Percentiles rank a stretch among this genome's conserved stretches.
These are phyloP conservation scores for Lamellibrachia columna DNA, from an alignment of 2,888 invertebrate genomes.

Conservation along the genomic window DNA sequence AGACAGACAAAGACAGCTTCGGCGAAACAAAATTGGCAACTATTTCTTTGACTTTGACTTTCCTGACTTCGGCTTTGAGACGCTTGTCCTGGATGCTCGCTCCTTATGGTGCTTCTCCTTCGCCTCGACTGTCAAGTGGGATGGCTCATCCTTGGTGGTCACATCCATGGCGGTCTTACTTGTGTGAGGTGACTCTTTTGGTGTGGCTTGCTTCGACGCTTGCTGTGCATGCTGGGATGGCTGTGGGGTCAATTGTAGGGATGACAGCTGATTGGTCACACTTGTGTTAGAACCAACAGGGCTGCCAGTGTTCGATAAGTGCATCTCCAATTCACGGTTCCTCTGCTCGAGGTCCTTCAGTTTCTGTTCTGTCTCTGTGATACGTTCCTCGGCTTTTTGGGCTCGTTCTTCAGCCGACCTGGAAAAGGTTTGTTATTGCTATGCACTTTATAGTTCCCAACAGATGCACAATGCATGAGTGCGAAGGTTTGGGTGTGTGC, in stretches of 20 bases:
- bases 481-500: too few species aligned
- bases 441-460: neutral
- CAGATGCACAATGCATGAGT: too few species aligned
- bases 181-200: neutral
- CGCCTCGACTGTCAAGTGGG: neutral
- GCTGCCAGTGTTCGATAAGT: conserved; percentile 27
- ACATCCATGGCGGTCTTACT: neutral
- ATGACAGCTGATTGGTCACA: neutral
- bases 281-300: neutral
- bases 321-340: conserved; percentile 46
- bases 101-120: neutral
- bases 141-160: neutral
- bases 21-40: neutral
- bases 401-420: conserved; percentile 59
- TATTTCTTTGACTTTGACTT: conserved; percentile 5
- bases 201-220: neutral
- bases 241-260: too few species aligned
- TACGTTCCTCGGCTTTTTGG: conserved; percentile 54
- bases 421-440: neutral
- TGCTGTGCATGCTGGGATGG: neutral
- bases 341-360: conserved; percentile 50
- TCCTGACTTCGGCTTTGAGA: neutral
- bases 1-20: neutral
- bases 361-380: conserved; percentile 49
- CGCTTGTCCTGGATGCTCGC: neutral